Percentiles rank a stretch among this genome's conserved stretches.
These are phyloP conservation scores for Muntiacus muntjak DNA, from an alignment of 2,113 vertebrate species.

Conservation along the genomic window DNA sequence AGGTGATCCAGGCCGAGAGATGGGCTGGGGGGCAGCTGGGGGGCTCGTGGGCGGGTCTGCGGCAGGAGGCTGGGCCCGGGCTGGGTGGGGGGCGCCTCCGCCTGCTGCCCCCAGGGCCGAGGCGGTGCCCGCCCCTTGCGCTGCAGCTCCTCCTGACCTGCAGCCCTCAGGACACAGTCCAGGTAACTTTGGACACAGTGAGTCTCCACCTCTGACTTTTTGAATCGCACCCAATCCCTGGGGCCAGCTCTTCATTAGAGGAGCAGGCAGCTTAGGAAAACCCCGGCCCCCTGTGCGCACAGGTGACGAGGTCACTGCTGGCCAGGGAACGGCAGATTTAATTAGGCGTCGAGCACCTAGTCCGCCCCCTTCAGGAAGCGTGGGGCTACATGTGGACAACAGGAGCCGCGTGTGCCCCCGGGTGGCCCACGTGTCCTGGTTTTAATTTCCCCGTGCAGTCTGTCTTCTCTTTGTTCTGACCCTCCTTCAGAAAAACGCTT, in stretches of 20 bases:
- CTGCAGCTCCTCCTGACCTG: too few relatives aligned
- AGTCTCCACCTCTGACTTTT: not conserved
- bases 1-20: not conserved
- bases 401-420: constrained; percentile 60
- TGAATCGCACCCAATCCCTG: not conserved
- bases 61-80: not conserved
- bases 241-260: not conserved
- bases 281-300: constrained; percentile 1
- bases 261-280: not conserved
- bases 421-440: not conserved
- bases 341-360: constrained; percentile 73
- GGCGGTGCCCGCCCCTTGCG: rapidly evolving
- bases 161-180: rapidly evolving
- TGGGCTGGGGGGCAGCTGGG: rapidly evolving
- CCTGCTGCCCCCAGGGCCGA: rapidly evolving
- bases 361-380: constrained; percentile 52
- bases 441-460: constrained; percentile 67
- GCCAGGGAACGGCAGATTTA: constrained; percentile 69
- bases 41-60: too few relatives aligned
- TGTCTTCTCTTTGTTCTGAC: constrained; percentile 55
- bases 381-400: constrained; percentile 67
- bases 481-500: constrained; percentile 9
- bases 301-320: constrained; percentile 60
- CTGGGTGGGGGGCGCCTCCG: not conserved
- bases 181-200: not conserved